These are phyloP conservation scores for Tridacna gigas DNA, from an alignment of 2,888 invertebrate genomes.

Conservation along the genomic window DNA sequence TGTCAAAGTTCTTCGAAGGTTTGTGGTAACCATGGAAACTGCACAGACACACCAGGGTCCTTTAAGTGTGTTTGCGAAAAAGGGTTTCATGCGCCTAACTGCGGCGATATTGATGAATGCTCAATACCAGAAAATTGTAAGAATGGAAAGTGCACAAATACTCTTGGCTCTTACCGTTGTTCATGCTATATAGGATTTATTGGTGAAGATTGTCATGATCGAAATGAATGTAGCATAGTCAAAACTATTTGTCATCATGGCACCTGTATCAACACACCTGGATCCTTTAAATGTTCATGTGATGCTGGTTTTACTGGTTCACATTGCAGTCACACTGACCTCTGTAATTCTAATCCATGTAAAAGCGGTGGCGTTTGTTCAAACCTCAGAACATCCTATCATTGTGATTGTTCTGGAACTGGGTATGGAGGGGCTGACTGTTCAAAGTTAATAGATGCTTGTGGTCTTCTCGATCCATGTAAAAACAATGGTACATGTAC, in stretches of 20 bases:
- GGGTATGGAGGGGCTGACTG: not conserved
- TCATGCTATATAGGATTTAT: conserved; percentile 26
- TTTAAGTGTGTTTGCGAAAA: conserved; percentile 35
- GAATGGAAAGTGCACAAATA: conserved; percentile 31
- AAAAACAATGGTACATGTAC: conserved; percentile 2
- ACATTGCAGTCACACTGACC: conserved; percentile 24
- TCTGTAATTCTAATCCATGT: conserved; percentile 10
- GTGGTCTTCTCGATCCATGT: not conserved
- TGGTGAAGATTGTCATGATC: conserved; percentile 26
- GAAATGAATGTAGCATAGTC: conserved; percentile 29
- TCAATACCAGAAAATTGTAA: not conserved
- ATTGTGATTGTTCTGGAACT: conserved; percentile 8
- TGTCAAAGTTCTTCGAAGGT: not conserved
- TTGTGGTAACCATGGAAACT: conserved; percentile 40
- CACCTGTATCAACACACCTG: conserved; percentile 40
- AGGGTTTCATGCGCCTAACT: not conserved
- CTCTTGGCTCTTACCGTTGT: conserved; percentile 29
- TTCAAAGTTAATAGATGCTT: not conserved
- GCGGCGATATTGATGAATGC: conserved; percentile 27
- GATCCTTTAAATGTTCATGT: conserved; percentile 36
- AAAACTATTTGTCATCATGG: conserved; percentile 29
- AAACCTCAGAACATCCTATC: not conserved
- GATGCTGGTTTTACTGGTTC: conserved; percentile 29
- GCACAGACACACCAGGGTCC: conserved; percentile 38
- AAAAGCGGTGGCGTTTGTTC: not conserved